These are phyloP conservation scores for Pygmarrhopalites habei DNA, from an alignment of 1,140 invertebrate genomes.

Conservation along the genomic window DNA sequence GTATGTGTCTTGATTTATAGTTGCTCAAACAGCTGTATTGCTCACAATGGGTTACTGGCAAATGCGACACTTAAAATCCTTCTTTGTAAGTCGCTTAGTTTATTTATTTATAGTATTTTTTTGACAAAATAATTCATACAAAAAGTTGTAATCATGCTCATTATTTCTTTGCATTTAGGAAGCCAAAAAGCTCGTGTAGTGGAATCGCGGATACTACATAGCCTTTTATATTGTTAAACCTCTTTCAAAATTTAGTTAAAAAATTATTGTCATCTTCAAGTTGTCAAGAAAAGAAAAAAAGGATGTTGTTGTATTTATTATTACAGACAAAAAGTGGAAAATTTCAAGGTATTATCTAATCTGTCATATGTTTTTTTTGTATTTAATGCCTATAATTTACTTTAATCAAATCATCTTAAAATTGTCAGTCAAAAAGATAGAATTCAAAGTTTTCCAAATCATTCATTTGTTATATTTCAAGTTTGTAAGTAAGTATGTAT, in stretches of 20 bases:
- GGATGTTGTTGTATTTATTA: neutral
- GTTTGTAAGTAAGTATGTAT: no score
- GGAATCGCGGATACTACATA: neutral
- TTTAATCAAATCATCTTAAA: no score
- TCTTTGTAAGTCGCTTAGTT: no score
- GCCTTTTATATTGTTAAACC: neutral
- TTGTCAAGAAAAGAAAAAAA: neutral
- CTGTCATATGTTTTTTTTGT: neutral
- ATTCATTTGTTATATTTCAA: no score
- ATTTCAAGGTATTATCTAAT: neutral
- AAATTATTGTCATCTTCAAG: neutral
- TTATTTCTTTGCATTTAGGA: no score
- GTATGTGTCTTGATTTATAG: no score
- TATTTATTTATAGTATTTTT: no score
- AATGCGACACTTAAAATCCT: constrained; percentile 97
- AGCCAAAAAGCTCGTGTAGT: constrained; percentile 96
- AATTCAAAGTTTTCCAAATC: no score
- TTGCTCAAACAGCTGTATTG: constrained; percentile 84
- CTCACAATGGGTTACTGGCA: constrained; percentile 95
- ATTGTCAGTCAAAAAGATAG: no score
- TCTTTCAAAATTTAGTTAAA: neutral
- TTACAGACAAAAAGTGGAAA: neutral
- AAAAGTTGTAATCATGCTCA: no score
- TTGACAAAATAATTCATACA: no score
- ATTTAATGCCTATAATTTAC: constrained; percentile 59